Base-by-base conservation (phyloP, 2,888 invertebrate species). In the Augiades crinisus region DNA sequence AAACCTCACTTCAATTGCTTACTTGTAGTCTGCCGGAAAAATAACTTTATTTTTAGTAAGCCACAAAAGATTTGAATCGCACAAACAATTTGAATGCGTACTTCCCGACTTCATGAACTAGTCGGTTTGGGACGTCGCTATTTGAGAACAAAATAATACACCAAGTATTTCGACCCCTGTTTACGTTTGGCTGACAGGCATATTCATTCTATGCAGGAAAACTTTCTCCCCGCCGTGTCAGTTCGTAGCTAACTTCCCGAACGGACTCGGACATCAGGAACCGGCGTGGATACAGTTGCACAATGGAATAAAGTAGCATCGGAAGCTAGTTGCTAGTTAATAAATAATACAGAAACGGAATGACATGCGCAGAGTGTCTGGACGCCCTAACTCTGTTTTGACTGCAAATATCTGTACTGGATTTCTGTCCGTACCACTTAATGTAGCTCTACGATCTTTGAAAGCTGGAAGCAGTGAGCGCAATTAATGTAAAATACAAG, bases 281-380 rank as follows among this genome's bases (percentile, higher is more conserved):
- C 78, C 75, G 74, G 69, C 67, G 71, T 63, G 67, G 78, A 76
- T 82, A 78, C 79, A 81, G 81, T 79, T 79, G 72, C 80, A 86
- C 88, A 88, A 88, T 88, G 77, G 85, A 82, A 88, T 88, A 86
- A 83, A 86, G 86, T 83, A 85, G 83, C 86, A 86, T 88, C 85
- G 86, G 85, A 88, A 81, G 83, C 87, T 87, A 77, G 88, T 88
- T 87, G 84, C 14, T 81, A 82, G 84, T 88, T 88, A 87, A 87
- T 89, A 88, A 88, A 88, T 89, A 88, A 87, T 87, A 87, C 78
- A 79, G 81, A 74, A 77, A 72, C 64, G 66, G 79, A 84, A 76
- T 83, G 88, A 85, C 85, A 84, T 84, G 85, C 82, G 84, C 85
- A 81, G 81, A 83, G 79, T 81, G 82, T 75, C 62, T 64, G 69